These are phyloP conservation scores for Globodera ellingtonae DNA, from an alignment of 1,140 invertebrate genomes.

Conservation along the genomic window DNA sequence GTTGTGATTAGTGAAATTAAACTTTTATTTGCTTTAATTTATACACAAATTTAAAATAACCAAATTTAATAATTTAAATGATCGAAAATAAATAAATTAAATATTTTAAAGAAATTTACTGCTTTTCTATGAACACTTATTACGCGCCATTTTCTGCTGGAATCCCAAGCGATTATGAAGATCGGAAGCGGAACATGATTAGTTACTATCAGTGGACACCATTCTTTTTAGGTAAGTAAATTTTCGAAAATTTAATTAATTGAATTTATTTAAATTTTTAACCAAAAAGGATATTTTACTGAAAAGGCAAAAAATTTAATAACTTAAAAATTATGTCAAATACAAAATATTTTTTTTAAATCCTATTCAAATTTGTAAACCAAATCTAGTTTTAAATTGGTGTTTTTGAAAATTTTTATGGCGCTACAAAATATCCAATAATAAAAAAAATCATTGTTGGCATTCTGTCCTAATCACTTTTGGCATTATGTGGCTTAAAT, in stretches of 20 bases:
- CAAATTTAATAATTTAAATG: no score
- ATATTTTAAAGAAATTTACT: conserved; percentile 64
- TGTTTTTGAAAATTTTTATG: no score
- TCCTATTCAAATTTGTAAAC: no score
- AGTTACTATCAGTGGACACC: conserved; percentile 71
- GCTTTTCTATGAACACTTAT: conserved; percentile 62
- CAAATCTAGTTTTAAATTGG: no score
- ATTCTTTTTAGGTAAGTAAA: conserved; percentile 64
- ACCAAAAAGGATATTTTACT: background rate
- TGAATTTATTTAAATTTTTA: background rate
- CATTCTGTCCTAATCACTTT: background rate
- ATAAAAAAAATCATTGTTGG: no score
- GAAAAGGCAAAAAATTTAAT: background rate
- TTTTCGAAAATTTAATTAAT: conserved; percentile 3
- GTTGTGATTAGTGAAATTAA: no score
- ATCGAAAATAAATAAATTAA: conserved; percentile 2
- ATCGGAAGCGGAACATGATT: conserved; percentile 52
- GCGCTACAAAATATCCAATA: no score
- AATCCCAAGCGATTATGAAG: conserved; percentile 51
- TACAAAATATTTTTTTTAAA: no score
- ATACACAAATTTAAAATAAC: no score
- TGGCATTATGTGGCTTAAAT: background rate
- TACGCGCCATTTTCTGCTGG: conserved; percentile 52
- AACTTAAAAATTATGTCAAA: no score
- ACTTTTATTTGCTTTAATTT: no score